Conservation (phyloP, 2,113 vertebrate genomes). For the Miniopterus natalensis region DNA sequence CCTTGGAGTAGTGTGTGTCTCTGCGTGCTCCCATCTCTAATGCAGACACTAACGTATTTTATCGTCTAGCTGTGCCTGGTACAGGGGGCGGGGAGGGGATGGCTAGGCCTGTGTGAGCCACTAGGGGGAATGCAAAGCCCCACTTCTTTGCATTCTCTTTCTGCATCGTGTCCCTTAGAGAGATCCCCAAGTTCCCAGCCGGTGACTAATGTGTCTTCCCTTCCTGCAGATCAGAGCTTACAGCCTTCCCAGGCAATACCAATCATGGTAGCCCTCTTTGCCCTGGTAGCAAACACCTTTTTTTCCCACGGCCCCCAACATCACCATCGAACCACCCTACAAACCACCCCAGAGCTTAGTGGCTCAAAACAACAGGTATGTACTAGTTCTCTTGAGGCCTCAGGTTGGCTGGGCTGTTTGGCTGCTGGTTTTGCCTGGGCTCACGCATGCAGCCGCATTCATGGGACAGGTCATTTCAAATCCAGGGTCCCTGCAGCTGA, state of each 20-base stretch:
- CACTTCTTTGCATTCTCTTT: neutral
- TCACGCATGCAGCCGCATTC: neutral
- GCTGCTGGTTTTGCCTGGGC: neutral
- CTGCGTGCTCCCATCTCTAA: neutral
- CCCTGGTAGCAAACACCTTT: neutral
- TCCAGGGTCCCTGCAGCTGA: neutral
- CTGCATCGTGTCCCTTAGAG: neutral
- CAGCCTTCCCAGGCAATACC: neutral
- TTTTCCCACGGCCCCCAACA: no score
- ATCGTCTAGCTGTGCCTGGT: no score
- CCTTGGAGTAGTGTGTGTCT: neutral
- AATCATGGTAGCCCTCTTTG: neutral
- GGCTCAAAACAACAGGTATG: neutral
- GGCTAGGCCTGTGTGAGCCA: neutral
- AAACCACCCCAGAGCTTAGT: neutral
- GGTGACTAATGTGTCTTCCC: neutral
- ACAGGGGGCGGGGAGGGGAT: neutral
- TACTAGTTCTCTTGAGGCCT: neutral
- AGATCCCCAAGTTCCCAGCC: neutral
- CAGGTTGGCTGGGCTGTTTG: neutral
- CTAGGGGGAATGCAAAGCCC: neutral
- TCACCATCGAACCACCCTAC: neutral
- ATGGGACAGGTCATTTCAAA: neutral
- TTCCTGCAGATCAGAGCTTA: neutral
- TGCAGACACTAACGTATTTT: neutral